Conservation (phyloP, 2,888 invertebrate genomes). For the Allolobophora icterica region DNA sequence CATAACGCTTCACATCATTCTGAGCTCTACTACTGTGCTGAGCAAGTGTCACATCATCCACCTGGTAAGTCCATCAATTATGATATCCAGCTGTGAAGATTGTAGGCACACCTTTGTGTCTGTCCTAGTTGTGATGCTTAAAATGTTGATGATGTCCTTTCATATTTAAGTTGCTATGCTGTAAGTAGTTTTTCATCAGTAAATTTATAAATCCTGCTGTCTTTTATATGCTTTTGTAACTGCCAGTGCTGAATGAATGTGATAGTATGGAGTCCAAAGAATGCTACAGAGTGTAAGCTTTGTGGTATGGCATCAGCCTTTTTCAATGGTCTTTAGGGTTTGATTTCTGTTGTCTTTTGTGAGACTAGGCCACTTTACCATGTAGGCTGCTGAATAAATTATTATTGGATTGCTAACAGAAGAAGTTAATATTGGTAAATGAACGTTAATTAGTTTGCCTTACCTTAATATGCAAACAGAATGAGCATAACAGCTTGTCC, state of each 20-base stretch:
- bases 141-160: neutral
- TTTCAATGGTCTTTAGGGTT: neutral
- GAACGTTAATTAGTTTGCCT: too few relatives aligned
- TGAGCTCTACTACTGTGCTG: slow-evolving; percentile 63
- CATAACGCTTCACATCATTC: slow-evolving; percentile 19
- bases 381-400: too few relatives aligned
- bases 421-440: too few relatives aligned
- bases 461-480: neutral
- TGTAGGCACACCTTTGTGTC: neutral
- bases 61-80: slow-evolving; percentile 59
- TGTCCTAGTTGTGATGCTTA: neutral
- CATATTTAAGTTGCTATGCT: neutral
- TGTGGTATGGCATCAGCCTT: neutral
- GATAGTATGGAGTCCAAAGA: neutral
- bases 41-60: slow-evolving; percentile 69
- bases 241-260: neutral
- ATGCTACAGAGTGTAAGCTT: neutral
- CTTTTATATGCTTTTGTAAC: neutral
- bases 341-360: neutral
- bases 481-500: neutral
- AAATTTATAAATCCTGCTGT: neutral
- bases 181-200: neutral
- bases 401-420: too few relatives aligned
- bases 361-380: too few relatives aligned
- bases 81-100: neutral